These are phyloP conservation scores for Bos javanicus DNA, from an alignment of 2,113 vertebrate genomes.

Conservation along the genomic window DNA sequence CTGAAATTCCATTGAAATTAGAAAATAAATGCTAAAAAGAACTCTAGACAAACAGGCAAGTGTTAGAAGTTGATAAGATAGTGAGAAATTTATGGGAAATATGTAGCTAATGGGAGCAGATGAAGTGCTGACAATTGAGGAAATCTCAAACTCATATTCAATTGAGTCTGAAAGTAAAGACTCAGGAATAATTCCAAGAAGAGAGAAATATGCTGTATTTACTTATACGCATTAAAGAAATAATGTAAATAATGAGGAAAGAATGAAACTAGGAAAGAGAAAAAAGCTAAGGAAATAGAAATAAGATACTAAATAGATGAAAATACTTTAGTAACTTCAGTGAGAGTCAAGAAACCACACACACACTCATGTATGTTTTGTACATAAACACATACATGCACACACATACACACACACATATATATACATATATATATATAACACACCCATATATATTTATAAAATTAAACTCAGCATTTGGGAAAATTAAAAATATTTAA, in stretches of 20 bases:
- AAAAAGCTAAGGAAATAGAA: not conserved
- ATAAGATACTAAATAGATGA: not conserved
- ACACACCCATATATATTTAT: not conserved
- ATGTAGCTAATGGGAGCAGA: not conserved
- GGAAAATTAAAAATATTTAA: not conserved
- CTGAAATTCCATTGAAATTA: not conserved
- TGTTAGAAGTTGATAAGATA: not conserved
- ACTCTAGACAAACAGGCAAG: not conserved
- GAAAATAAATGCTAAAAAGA: not conserved
- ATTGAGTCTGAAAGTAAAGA: not conserved
- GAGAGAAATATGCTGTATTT: not conserved
- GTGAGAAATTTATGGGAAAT: not conserved
- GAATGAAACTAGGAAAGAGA: not conserved
- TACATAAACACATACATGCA: not conserved
- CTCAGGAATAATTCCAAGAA: not conserved
- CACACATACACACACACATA: not conserved
- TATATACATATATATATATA: accelerated
- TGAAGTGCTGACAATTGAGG: not conserved
- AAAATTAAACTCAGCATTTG: not conserved
- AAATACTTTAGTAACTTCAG: not conserved
- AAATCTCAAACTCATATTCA: not conserved
- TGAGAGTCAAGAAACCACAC: not conserved
- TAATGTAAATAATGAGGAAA: not conserved
- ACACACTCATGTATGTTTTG: not conserved
- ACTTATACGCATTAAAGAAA: not conserved